These are phyloP conservation scores for Drosophila nannoptera DNA, from an alignment of 1,140 invertebrate species.

Conservation along the genomic window DNA sequence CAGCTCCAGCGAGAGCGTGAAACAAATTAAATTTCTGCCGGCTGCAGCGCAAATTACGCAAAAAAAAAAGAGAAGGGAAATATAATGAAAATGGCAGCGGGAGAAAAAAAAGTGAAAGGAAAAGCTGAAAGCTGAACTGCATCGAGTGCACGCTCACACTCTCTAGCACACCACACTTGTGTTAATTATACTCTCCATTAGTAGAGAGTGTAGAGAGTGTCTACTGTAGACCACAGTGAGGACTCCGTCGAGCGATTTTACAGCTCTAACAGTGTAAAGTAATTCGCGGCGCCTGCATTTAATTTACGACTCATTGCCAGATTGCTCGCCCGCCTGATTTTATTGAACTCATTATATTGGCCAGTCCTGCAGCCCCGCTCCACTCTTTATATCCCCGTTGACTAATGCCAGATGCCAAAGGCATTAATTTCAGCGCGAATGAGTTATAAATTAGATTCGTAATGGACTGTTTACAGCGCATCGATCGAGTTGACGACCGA, in stretches of 20 bases:
- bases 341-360: slow-evolving; percentile 48
- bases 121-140: background rate
- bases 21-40: slow-evolving; percentile 67
- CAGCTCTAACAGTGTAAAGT: slow-evolving; percentile 15
- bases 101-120: slow-evolving; percentile 18
- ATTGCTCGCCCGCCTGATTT: slow-evolving; percentile 63
- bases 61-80: slow-evolving; percentile 30
- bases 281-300: slow-evolving; percentile 62
- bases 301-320: slow-evolving; percentile 63
- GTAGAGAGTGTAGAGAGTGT: too few relatives aligned
- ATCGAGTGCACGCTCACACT: background rate
- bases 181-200: slow-evolving; percentile 8
- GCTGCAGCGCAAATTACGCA: slow-evolving; percentile 55
- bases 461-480: slow-evolving; percentile 32
- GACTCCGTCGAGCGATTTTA: background rate
- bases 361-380: slow-evolving; percentile 9
- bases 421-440: slow-evolving; percentile 1
- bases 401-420: slow-evolving; percentile 39
- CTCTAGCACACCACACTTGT: background rate
- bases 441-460: slow-evolving; percentile 62
- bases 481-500: slow-evolving; percentile 12
- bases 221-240: background rate
- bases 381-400: slow-evolving; percentile 6
- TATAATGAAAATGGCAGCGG: slow-evolving; percentile 11
- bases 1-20: slow-evolving; percentile 65